Base-by-base conservation (phyloP, 2,113 vertebrate species). In the Melanotaenia duboulayi region DNA sequence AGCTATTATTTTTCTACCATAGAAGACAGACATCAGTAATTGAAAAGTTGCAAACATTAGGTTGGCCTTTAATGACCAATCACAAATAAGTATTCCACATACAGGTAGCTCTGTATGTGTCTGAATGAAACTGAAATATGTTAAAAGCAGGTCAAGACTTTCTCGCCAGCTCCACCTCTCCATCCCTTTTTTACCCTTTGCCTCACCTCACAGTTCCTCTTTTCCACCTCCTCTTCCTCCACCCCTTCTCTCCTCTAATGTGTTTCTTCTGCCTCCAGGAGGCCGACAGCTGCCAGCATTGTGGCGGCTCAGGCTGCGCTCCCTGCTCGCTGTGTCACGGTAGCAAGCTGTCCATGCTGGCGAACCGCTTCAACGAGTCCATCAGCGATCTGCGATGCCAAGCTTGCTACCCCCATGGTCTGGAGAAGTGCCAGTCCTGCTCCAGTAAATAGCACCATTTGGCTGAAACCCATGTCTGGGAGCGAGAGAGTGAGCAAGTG, bases 301-400 rank as follows among this genome's bases (percentile, higher is more conserved):
- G 98, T 74, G 95, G 90, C 20, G 98, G 96, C 9, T 97, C 96
- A 0, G 96, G 97, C 89, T 95, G 92, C 6, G 94, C 95, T 46
- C 97, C 97, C 65, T 99, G 97, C 92, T 96, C 96, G 1, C 93
- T 97, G 89, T 99, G 97, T 95, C 97, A 99, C 0, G 98, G 98
- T 32, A 99, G 98, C 95, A 99, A 99, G 90, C 96, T 98, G 87
- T 98, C 97, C 0, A 98, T 97, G 97, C 88, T 99, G 93, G 97
- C 97, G 14, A 96, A 97, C 91, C 93, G 96, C 78, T 99, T 99
- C 92, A 95, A 94, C 67, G 97, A 98, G 92, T 99, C 98, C 72
- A 98, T 97, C 85, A 91, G 94, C 54, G 95, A 96, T 20, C 93
- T 99, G 55, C 93, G 97, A 3, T 99, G 97, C 4, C 96, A 96